Conservation (phyloP, 2,797 vertebrate species). For the Sarcophilus harrisii region DNA sequence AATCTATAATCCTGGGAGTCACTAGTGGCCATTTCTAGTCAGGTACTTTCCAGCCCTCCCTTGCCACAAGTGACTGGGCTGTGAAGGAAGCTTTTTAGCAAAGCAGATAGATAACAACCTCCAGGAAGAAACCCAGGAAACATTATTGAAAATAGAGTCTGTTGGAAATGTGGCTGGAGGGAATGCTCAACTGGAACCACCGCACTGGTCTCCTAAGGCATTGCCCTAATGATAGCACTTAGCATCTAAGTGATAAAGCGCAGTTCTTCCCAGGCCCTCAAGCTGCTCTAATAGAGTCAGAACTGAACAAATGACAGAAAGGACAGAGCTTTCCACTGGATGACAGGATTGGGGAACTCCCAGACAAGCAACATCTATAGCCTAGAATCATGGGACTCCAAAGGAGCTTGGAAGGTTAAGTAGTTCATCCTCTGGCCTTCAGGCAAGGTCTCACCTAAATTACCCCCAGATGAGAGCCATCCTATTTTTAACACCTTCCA, state of each 20-base stretch:
- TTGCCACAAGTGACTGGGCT: constrained; percentile 50
- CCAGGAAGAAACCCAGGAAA: constrained; percentile 63
- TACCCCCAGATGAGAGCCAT: constrained; percentile 16
- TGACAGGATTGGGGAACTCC: constrained; percentile 60
- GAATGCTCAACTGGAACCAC: constrained; percentile 17
- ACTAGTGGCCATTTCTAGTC: background rate
- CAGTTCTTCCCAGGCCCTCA: constrained; percentile 30
- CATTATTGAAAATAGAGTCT: constrained; percentile 61
- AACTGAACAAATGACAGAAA: constrained; percentile 27
- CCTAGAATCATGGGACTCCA: constrained; percentile 37
- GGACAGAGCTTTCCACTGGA: constrained; percentile 43
- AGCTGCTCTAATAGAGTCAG: constrained; percentile 11
- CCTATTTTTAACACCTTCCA: constrained; percentile 55
- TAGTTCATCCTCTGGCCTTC: constrained; percentile 41
- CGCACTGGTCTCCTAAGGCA: constrained; percentile 35
- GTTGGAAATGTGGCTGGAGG: constrained; percentile 44
- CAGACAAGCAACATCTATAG: constrained; percentile 34
- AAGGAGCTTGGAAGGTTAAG: constrained; percentile 61
- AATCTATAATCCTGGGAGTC: background rate
- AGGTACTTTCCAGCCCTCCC: constrained; percentile 60
- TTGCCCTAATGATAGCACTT: constrained; percentile 51
- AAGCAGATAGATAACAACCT: constrained; percentile 75
- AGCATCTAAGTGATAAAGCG: background rate
- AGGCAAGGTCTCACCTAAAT: constrained; percentile 50
- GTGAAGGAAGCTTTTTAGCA: constrained; percentile 61